Evolutionary conservation across 2,113 vertebrate genomes (phyloP), one percentile per base, ranked within the genome.

Genomic region (Albula goreensis): DNA sequence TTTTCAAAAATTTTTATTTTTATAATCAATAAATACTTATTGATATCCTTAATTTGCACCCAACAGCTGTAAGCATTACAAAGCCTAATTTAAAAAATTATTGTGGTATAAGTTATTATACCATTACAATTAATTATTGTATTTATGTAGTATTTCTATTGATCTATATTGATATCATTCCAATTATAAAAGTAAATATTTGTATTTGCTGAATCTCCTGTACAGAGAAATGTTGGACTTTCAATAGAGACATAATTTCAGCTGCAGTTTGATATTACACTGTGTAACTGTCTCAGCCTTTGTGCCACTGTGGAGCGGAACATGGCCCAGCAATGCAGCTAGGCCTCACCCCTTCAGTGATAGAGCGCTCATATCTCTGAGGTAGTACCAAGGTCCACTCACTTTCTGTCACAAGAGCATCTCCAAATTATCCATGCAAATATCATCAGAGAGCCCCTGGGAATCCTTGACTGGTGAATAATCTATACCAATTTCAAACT

Each of bases 401-500:
- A 8, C 70, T 74, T 74, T 74, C 70, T 25, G 70, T 31, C 5
- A 9, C 70, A 31, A 31, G 70, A 74, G 70, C n/a, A 22, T 78
- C 74, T 80, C 85, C 22, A 8, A 50, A 85, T 83, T 51, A 63
- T 25, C 53, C 78, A 86, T 86, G 87, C 85, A 88, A 89, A 83
- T 84, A 80, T 77, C 57, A 86, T 80, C 56, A 52, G 53, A 86
- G 51, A 83, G 82, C 81, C 88, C 82, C 87, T 88, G 81, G 83
- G 83, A 81, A 87, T 82, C 86, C 87, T 89, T 86, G 89, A 84
- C 90, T 85, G 63, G 84, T 85, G 87, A 85, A 88, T 88, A 88
- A 89, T 88, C 88, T 85, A 85, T 89, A 83, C 82, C 84, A 85
- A 88, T 90, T 88, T 88, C 86, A 85, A 88, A 84, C 48, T 82